These are phyloP conservation scores for Bursaphelenchus mucronatus DNA, from an alignment of 1,140 invertebrate genomes.

Conservation along the genomic window DNA sequence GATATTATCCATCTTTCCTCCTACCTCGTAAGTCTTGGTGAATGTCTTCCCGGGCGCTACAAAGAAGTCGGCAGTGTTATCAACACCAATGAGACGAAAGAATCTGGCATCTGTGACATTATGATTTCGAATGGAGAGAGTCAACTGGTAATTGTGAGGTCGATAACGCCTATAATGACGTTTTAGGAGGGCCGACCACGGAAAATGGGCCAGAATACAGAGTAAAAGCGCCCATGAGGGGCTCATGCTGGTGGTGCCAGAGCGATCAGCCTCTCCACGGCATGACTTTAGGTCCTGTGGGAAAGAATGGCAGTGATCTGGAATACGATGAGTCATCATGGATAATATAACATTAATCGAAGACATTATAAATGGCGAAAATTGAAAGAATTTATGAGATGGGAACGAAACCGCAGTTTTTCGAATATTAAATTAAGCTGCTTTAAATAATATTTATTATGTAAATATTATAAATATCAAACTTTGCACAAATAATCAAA, in stretches of 20 bases:
- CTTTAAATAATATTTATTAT: too few species aligned
- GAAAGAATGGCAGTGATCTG: too few species aligned
- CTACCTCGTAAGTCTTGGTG: slow-evolving; percentile 58
- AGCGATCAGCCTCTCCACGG: too few species aligned
- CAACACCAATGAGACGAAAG: slow-evolving; percentile 57
- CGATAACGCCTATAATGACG: slow-evolving; percentile 28
- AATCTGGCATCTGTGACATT: slow-evolving; percentile 58
- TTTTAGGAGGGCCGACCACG: neutral
- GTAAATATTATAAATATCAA: too few species aligned
- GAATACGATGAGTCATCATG: too few species aligned
- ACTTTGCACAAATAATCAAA: too few species aligned
- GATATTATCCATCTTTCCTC: slow-evolving; percentile 14
- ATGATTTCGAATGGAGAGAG: slow-evolving; percentile 48
- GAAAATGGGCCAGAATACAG: neutral
- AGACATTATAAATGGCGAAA: too few species aligned
- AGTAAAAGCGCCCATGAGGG: slow-evolving; percentile 1
- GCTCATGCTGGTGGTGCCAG: neutral
- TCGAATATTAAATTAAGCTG: too few species aligned
- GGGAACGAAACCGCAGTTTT: too few species aligned
- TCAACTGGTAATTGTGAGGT: slow-evolving; percentile 31
- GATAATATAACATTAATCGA: too few species aligned
- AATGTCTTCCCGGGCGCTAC: slow-evolving; percentile 56
- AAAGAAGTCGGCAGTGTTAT: slow-evolving; percentile 58
- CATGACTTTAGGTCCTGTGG: too few species aligned
- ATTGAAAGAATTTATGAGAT: too few species aligned